Conservation (phyloP, 2,888 invertebrate genomes). For the Netelia melanura region DNA sequence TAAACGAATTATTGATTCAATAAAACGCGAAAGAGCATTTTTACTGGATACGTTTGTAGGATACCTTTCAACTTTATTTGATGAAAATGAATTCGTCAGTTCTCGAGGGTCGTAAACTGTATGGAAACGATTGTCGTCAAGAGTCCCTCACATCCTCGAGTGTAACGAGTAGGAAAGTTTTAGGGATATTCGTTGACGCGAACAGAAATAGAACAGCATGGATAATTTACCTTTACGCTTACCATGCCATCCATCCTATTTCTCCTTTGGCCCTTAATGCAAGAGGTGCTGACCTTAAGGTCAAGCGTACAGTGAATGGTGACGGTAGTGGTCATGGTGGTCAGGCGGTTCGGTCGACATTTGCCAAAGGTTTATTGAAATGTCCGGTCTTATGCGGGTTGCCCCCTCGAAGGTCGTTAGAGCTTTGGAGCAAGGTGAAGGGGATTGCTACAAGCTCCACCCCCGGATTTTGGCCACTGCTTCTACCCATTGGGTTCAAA, state of each 20-base stretch:
- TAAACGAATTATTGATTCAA: too few relatives aligned
- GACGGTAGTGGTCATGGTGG: slow-evolving; percentile 62
- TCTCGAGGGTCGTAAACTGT: slow-evolving; percentile 23
- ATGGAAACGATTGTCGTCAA: slow-evolving; percentile 27
- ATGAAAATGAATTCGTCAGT: slow-evolving; percentile 43
- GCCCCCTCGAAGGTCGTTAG: slow-evolving; percentile 72
- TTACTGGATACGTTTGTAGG: background rate
- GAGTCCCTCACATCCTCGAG: slow-evolving; percentile 16
- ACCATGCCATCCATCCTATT: background rate
- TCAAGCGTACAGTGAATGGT: slow-evolving; percentile 50
- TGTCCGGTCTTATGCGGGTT: slow-evolving; percentile 80
- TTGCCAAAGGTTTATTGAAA: slow-evolving; percentile 83
- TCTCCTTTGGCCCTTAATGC: background rate
- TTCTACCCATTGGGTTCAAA: slow-evolving; percentile 38
- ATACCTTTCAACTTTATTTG: background rate
- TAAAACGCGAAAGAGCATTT: too few relatives aligned
- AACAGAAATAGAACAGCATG: slow-evolving; percentile 54
- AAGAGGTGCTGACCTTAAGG: slow-evolving; percentile 77
- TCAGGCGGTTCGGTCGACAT: slow-evolving; percentile 68
- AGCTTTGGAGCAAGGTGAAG: slow-evolving; percentile 67
- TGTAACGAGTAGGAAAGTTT: slow-evolving; percentile 69
- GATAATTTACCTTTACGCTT: slow-evolving; percentile 43
- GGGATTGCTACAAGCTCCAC: slow-evolving; percentile 56
- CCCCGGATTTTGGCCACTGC: slow-evolving; percentile 45
- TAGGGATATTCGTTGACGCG: slow-evolving; percentile 41